Evolutionary conservation across 1,140 invertebrate species (phyloP), one percentile per base, ranked within the genome.

Genomic region (Drosophila jambulina): DNA sequence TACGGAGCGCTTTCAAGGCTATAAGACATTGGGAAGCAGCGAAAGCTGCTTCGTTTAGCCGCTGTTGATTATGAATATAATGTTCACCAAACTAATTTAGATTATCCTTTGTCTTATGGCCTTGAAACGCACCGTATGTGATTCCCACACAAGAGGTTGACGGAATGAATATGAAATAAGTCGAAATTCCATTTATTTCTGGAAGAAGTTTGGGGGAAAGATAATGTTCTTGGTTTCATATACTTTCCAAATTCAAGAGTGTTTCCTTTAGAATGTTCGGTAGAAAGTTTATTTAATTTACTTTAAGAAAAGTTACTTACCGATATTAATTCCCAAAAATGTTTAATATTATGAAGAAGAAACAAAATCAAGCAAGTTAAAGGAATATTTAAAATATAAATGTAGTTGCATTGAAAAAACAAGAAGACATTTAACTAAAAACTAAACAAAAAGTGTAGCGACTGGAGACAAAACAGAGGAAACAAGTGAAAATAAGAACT

Each of bases 31-130:
- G 67, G 67, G 62, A 70, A 54, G 67, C 62, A 68, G 62, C 13
- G 29, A 34, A 9, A 45, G 62, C 67, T 70, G 67, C 48, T 70
- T 70, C 67, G 48, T 23, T 67, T 70, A 70, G 67, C 67, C 62
- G 67, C 67, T 54, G 62, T 42, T 54, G 67, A 70, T 70, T 70
- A 70, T 70, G 67, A 70, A 65, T 54, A 65, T 70, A 65, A 68
- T 70, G 67, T 70, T 70, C 67, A 68, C 63, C 36, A 51, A 51
- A 54, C 67, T 54, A 70, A 70, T 68, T 70, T 68, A 70, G 67
- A 70, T 54, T 42, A 70, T 70, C 67, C 67, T 42, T 54, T 70
- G 62, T 68, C 67, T 29, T 70, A 70, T 70, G 29, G 67, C 48
- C 34, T 70, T 70, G 67, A 70, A 70, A 54, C 67, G 62, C 62